Base-by-base conservation (phyloP, 2,888 invertebrate species). In the Lissocephala sabroskyi region DNA sequence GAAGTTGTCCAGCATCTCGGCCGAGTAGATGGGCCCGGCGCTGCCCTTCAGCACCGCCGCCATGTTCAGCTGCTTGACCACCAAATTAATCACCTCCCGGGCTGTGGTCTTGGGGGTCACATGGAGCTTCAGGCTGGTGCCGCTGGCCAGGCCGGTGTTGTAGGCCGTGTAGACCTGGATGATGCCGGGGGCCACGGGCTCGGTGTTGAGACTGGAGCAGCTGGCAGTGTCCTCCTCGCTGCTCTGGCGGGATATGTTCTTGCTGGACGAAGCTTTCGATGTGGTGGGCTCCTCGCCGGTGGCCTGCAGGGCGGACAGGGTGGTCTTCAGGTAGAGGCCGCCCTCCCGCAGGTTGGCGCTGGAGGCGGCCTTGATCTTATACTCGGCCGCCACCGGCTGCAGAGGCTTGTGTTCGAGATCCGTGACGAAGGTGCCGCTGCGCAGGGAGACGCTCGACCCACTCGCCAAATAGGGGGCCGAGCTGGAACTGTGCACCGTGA, bases 11-110 rank as follows among this genome's bases (percentile, higher is more conserved):
- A 96, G 86, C 82, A 93, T 91, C 45, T 94, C 95, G 1, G 92
- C 89, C 0, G 91, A 90, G 79, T 95, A 95, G 33, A 95, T 91
- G 0, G 96, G 96, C 0, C 94, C 94, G 33, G 92, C 89, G 81
- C 92, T 93, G 37, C 94, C 92, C 83, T 95, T 96, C 14, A 95
- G 86, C 13, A 93, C 90, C 44, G 94, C 94, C 10, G 96, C 95
- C 91, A 95, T 94, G 82, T 97, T 97, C 35, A 98, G 87, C 84
- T 98, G 97, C 81, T 96, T 94, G 45, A 98, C 95, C 16, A 98
- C 97, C 56, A 98, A 87, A 85, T 96, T 94, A 56, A 98, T 95
- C 45, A 98, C 96, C 85, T 98, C 98, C 11, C 96, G 88, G 0
- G 97, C 95, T 0, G 97, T 95, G 0, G 98, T 98, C 65, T 93